These are phyloP conservation scores for Rana temporaria DNA, from an alignment of 2,113 vertebrate species.

Conservation along the genomic window DNA sequence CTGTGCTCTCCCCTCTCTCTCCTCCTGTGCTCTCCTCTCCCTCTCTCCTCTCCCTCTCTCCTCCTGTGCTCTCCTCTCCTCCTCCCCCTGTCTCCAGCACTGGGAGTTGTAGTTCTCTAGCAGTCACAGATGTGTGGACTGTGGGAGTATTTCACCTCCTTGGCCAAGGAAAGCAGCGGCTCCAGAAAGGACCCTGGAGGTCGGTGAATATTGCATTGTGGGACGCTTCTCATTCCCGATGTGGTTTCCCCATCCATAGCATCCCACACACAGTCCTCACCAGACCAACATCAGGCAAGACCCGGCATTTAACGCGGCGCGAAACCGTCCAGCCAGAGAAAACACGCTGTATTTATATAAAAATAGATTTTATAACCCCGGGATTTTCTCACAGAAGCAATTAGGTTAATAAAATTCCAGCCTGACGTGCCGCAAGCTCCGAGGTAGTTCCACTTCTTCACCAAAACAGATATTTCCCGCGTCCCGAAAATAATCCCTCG, in stretches of 20 bases:
- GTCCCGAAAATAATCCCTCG: neutral
- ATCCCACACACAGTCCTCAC: slow-evolving; percentile 39
- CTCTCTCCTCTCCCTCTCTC: neutral
- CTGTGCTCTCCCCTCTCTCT: no score
- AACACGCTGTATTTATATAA: slow-evolving; percentile 17
- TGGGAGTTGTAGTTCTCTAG: no score
- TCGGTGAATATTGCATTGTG: neutral
- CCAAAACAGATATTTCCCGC: neutral
- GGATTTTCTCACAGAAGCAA: slow-evolving; percentile 4
- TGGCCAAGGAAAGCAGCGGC: no score
- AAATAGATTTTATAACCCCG: slow-evolving; percentile 28
- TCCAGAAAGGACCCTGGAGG: neutral
- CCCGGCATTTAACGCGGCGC: neutral
- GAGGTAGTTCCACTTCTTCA: neutral
- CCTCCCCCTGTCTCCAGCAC: no score
- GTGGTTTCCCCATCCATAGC: neutral
- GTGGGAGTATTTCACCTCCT: no score
- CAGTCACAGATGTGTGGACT: no score
- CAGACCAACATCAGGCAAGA: slow-evolving; percentile 20
- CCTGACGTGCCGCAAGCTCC: neutral
- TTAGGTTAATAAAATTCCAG: neutral
- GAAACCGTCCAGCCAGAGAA: neutral
- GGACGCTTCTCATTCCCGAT: slow-evolving; percentile 23
- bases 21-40: neutral
- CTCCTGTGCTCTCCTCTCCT: neutral